Conservation (phyloP, 2,888 invertebrate species). For the Eupithecia centaureata region DNA sequence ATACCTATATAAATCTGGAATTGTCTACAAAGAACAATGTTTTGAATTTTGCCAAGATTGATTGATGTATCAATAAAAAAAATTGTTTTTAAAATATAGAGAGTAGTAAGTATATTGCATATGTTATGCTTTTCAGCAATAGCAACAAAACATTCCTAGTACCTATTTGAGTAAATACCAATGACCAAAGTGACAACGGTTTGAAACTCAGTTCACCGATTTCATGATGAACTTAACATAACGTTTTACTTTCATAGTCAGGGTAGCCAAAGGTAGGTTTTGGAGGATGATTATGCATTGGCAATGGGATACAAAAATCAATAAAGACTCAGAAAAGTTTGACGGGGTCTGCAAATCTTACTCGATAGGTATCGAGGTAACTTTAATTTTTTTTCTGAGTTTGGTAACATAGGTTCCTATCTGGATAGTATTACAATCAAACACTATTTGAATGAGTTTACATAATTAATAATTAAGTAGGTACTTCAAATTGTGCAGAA, state of each 20-base stretch:
- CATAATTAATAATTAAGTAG: neutral
- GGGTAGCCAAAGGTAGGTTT: neutral
- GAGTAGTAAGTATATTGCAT: too few relatives aligned
- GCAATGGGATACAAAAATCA: neutral
- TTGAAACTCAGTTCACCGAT: neutral
- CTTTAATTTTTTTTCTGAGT: neutral
- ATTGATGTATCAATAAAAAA: too few relatives aligned
- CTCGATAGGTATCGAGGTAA: neutral
- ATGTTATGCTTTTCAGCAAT: too few relatives aligned
- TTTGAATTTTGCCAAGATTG: too few relatives aligned
- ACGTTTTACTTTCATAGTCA: neutral
- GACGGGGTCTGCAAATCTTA: neutral
- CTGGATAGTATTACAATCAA: too few relatives aligned
- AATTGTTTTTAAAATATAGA: too few relatives aligned
- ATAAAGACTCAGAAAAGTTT: neutral
- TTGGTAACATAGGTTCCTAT: too few relatives aligned
- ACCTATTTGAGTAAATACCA: too few relatives aligned
- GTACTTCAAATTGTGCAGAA: neutral
- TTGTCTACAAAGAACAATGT: too few relatives aligned
- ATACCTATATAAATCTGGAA: too few relatives aligned
- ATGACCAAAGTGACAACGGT: neutral
- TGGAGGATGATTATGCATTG: neutral
- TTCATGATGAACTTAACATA: neutral
- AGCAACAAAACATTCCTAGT: neutral
- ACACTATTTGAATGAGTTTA: neutral